Percentiles rank a stretch among this genome's conserved stretches.
phyloP scores from a whole-genome alignment of 2,888 invertebrate species.

The Aelia acuminata region DNA sequence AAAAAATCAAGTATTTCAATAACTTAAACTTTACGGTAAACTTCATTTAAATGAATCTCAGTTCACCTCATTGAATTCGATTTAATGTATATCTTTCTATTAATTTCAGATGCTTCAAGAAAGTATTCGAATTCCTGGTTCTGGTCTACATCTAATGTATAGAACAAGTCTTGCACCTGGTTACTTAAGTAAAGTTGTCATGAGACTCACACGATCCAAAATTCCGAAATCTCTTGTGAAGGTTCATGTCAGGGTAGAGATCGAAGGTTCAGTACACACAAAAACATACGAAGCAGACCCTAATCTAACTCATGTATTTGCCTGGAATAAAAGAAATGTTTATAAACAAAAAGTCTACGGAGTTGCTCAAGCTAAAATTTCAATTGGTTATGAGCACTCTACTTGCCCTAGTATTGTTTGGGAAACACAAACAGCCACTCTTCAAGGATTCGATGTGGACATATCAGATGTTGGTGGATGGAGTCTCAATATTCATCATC shows the following conservation, averaged over 20 bases:
- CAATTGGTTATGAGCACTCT: constrained; percentile 94
- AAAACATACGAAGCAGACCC: constrained; percentile 97
- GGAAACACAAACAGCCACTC: constrained; percentile 93
- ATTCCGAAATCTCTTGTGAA: constrained; percentile 87
- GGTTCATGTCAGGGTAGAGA: constrained; percentile 92
- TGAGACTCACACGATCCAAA: constrained; percentile 85
- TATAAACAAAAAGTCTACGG: constrained; percentile 97
- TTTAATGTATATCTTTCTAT: not conserved
- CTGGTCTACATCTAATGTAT: constrained; percentile 93
- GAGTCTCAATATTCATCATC: constrained; percentile 98
- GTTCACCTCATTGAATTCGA: too few relatives aligned
- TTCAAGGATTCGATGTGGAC: constrained; percentile 96
- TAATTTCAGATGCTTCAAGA: constrained; percentile 91
- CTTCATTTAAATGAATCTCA: too few relatives aligned
- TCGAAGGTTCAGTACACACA: constrained; percentile 92
- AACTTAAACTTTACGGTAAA: too few relatives aligned
- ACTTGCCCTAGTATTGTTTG: constrained; percentile 90
- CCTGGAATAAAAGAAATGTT: constrained; percentile 98
- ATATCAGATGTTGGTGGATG: constrained; percentile 98
- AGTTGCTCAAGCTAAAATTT: constrained; percentile 87
- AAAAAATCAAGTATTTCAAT: too few relatives aligned
- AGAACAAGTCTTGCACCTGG: constrained; percentile 95
- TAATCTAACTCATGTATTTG: constrained; percentile 93
- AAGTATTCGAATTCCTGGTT: constrained; percentile 93
- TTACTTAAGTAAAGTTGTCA: constrained; percentile 92